Percentiles rank a stretch among this genome's conserved stretches.
Evolutionary conservation across 2,797 vertebrate species (phyloP).

Genomic region (Onychomys leucogaster): DNA sequence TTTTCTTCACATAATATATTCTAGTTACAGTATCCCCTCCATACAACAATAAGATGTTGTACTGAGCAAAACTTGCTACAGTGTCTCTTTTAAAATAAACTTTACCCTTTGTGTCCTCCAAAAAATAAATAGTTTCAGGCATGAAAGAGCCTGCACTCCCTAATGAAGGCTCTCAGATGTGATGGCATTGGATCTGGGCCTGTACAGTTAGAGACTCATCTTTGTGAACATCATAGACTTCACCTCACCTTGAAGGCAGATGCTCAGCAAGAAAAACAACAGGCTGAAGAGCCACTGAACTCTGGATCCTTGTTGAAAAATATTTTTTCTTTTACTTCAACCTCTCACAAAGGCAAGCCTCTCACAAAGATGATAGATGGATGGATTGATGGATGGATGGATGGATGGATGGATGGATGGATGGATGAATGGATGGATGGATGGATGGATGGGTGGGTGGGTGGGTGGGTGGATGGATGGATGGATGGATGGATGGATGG

Average conservation of each 20-base stretch:
- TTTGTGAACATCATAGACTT: constrained; percentile 21
- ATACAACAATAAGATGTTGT: background rate
- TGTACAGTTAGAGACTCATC: constrained; percentile 31
- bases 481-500: background rate
- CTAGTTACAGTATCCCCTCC: background rate
- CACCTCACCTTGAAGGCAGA: constrained; percentile 31
- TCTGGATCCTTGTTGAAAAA: background rate
- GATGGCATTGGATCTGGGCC: constrained; percentile 16
- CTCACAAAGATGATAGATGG: background rate
- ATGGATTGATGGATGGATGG: too few relatives aligned
- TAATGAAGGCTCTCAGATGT: background rate
- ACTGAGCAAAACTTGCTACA: background rate
- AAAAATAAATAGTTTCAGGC: background rate
- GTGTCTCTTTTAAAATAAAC: background rate
- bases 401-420: background rate
- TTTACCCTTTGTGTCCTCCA: background rate
- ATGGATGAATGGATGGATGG: too few relatives aligned
- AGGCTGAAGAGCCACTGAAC: background rate
- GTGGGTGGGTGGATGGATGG: background rate
- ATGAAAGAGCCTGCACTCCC: constrained; percentile 60
- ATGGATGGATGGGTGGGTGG: too few relatives aligned
- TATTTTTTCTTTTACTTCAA: constrained; percentile 63
- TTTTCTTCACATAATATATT: background rate
- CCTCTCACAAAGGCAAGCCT: background rate
- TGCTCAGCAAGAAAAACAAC: constrained; percentile 49